Base-by-base conservation (phyloP, 2,797 vertebrate genomes). In the Catharus ustulatus region DNA sequence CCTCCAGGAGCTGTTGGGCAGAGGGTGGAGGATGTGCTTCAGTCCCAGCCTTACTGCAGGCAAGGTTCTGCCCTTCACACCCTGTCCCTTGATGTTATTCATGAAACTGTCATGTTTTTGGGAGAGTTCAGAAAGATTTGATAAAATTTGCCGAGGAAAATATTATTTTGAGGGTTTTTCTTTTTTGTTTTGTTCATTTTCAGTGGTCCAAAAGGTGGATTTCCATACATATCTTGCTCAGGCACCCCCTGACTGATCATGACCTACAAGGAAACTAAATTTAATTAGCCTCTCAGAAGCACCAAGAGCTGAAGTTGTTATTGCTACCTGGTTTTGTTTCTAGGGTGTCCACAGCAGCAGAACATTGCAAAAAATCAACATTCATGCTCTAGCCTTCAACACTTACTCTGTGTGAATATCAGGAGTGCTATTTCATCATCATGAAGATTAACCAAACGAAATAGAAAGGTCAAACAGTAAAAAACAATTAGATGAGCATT, bases 381-480 rank as follows among this genome's bases (percentile, higher is more conserved):
- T 96, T 94, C 87, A 42, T 27, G 11, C 51, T 90, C 61, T 62
- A 49, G 45, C 40, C 64, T 59, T 84, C 67, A 88, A 42, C 42
- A 87, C 72, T 90, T 90, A 45, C 81, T 74, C 59, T 83, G 26
- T 79, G 77, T 96, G 93, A 95, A 94, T 85, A 91, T 85, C 95
- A 85, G 83, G 74, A 97, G 86, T 78, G 59, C 82, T 95, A 67
- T 92, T 96, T 96, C 95, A 93, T 96, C 95, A 89, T 95, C 75
- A 80, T 75, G 68, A 69, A 95, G 92, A 95, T 97, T 95, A 94
- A 86, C 64, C 86, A 97, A 96, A 96, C 13, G 36, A 68, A 96
- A 97, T 73, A 94, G 85, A 97, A 97, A 97, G 92, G 92, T 96
- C 93, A 95, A 94, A 92, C 94, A 84, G 92, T 96, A 97, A 97